phyloP scores from a whole-genome alignment of 2,113 vertebrate species.

The Pseudonaja textilis region DNA sequence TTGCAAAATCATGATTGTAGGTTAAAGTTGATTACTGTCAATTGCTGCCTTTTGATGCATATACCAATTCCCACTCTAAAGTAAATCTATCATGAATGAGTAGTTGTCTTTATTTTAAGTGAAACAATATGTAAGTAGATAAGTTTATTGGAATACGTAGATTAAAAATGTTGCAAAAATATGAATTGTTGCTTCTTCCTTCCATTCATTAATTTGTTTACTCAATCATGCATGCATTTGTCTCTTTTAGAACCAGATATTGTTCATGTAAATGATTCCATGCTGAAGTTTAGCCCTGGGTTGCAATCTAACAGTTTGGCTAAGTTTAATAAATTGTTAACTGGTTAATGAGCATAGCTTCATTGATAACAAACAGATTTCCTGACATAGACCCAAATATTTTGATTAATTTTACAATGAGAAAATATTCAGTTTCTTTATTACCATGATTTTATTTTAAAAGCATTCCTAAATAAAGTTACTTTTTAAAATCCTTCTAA shows the following conservation, averaged over 20 bases:
- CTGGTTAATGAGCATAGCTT: constrained; percentile 35
- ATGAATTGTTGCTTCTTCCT: background rate
- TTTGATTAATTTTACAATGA: constrained; percentile 31
- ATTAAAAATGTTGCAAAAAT: constrained; percentile 46
- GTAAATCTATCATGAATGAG: fast-evolving
- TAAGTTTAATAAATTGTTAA: constrained; percentile 40
- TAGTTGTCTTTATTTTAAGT: fast-evolving
- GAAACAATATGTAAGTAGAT: constrained; percentile 1
- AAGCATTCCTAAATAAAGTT: background rate
- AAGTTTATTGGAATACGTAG: constrained; percentile 40
- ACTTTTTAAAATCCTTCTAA: constrained; percentile 20
- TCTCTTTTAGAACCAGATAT: constrained; percentile 29
- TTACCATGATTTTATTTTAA: constrained; percentile 47
- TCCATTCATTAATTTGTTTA: background rate
- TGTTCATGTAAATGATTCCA: constrained; percentile 41
- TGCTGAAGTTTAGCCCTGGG: constrained; percentile 17
- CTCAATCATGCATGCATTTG: background rate
- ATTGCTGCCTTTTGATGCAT: background rate
- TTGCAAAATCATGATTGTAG: background rate
- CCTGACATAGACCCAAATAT: constrained; percentile 43
- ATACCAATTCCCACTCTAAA: background rate
- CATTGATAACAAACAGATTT: background rate
- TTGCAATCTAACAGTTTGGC: constrained; percentile 57
- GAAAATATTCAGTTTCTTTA: background rate
- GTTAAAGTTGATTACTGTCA: background rate